These are phyloP conservation scores for Melanotaenia pygmaea DNA, from an alignment of 2,797 vertebrate genomes.

Conservation along the genomic window DNA sequence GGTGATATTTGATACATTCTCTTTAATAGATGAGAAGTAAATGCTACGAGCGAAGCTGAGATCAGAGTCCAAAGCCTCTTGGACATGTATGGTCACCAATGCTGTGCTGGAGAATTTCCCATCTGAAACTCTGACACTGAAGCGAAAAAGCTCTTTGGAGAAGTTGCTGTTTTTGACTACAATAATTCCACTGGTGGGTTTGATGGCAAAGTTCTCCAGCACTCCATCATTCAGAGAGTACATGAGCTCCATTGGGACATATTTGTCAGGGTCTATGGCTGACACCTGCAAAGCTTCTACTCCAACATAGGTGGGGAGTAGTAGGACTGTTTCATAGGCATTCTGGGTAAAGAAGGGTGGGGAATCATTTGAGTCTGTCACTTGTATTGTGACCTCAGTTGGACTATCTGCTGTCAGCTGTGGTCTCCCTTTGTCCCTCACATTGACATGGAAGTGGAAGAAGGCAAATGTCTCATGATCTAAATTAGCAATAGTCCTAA, in stretches of 20 bases:
- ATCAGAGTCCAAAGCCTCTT: constrained; percentile 93
- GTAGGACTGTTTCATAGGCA: constrained; percentile 90
- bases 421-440: constrained; percentile 92
- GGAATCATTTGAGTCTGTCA: constrained; percentile 95
- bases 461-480: constrained; percentile 91
- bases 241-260: constrained; percentile 87
- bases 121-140: constrained; percentile 92
- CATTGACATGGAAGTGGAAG: constrained; percentile 94
- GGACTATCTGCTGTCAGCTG: constrained; percentile 93
- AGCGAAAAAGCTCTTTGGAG: constrained; percentile 91
- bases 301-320: constrained; percentile 93
- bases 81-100: constrained; percentile 88
- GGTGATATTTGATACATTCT: constrained; percentile 92
- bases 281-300: constrained; percentile 93
- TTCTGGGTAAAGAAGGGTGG: constrained; percentile 91
- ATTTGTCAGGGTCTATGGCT: constrained; percentile 91
- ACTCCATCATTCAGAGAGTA: constrained; percentile 91
- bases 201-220: constrained; percentile 90
- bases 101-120: constrained; percentile 93
- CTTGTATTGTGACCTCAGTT: constrained; percentile 92
- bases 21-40: constrained; percentile 92
- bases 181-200: constrained; percentile 88
- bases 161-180: constrained; percentile 92
- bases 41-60: constrained; percentile 90
- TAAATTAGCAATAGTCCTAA: constrained; percentile 92